phyloP scores from a whole-genome alignment of 2,113 vertebrate genomes.

The Suricata suricatta region DNA sequence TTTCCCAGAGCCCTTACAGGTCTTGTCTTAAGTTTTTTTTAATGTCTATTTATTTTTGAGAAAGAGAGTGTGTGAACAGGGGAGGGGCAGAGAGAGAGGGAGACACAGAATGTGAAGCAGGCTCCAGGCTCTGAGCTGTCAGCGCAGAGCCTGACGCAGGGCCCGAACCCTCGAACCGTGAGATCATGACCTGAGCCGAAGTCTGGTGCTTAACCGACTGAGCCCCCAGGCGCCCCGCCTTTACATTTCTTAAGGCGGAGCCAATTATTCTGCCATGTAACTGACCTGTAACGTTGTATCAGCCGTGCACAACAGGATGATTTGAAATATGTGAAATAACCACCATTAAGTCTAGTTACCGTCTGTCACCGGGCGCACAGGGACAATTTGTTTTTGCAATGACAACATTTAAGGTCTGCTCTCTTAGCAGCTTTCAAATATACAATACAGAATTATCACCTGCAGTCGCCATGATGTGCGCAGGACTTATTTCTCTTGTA shows the following conservation, averaged over 20 bases:
- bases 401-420: background rate
- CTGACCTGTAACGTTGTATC: background rate
- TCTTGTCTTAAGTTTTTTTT: background rate
- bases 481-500: background rate
- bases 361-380: background rate
- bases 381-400: background rate
- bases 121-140: too few species aligned
- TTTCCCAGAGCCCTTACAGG: background rate
- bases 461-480: background rate
- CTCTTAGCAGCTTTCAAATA: background rate
- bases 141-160: too few species aligned
- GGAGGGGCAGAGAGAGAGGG: too few species aligned
- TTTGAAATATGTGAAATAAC: background rate
- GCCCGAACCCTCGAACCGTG: too few species aligned
- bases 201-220: too few species aligned
- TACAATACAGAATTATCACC: background rate
- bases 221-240: too few species aligned
- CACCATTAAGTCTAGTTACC: background rate
- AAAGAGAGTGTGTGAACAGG: too few species aligned
- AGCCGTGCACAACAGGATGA: background rate
- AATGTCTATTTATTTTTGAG: too few species aligned
- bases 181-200: too few species aligned
- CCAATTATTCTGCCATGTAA: background rate
- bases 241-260: background rate
- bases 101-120: too few species aligned